Base-by-base conservation (phyloP, 2,888 invertebrate species). In the Cecidostiba fungosa region DNA sequence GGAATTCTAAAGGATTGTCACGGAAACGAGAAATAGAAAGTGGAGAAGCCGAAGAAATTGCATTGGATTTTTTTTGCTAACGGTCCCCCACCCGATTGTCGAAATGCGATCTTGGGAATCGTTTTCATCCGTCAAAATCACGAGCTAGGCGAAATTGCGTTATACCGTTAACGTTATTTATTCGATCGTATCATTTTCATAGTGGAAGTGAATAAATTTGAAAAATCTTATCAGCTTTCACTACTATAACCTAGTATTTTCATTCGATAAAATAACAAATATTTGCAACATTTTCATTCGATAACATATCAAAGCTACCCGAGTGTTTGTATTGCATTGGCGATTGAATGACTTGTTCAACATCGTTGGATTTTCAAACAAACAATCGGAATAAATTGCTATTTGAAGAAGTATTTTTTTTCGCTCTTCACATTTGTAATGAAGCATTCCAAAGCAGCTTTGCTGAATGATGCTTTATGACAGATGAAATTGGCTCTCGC, bases 1-100 rank as follows among this genome's bases (percentile, higher is more conserved):
- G 59, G 54, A 85, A 82, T 78, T 82, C 74, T 78, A 85, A 82
- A 78, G 78, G 78, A 82, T 82, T 83, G 76, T 72, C 83, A 80
- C 70, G 76, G 36, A 79, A 76, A 85, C 54, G 79, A 78, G 74
- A 82, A 82, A 78, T 82, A 78, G 82, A 78, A 74, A 69, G 77
- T 77, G 73, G 73, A 54, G 59, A 74, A 74, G 36, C 32, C 32
- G 32, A 59, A 54, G 78, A 47, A 69, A 70, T 78, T 78, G 79
- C 76, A 74, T 85, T 76, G 59, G 69, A 29, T 76, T 47, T 80
- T 62, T 54, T 78, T 72, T 77, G 73, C 32, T 47, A 32, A 50
- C 32, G 19, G 43, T 23, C 19, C 50, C 1, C 54, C 12, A 16
- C 29, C 19, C 73, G 32, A 78, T 85, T 69, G 78, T 78, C 10